phyloP scores from a whole-genome alignment of 2,797 vertebrate species.

The Columba guinea region DNA sequence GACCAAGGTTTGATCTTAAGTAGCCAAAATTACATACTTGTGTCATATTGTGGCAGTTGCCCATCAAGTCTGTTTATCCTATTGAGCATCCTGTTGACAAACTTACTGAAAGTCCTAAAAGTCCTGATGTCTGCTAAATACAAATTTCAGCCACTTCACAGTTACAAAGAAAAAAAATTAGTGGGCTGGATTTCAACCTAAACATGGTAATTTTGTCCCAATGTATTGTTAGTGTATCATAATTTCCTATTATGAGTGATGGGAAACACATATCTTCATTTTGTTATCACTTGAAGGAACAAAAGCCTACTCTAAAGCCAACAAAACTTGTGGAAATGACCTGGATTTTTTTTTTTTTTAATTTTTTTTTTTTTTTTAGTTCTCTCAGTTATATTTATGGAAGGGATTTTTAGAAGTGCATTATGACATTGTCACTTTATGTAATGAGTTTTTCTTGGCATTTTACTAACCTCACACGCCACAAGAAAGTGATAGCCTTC shows the following conservation, averaged over 20 bases:
- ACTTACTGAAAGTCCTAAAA: not conserved
- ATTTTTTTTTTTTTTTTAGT: not conserved
- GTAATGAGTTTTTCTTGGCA: not conserved
- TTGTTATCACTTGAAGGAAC: not conserved
- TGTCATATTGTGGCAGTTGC: not conserved
- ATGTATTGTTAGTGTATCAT: not conserved
- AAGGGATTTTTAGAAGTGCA: not conserved
- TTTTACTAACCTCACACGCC: not conserved
- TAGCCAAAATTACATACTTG: not conserved
- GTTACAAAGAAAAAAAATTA: not conserved
- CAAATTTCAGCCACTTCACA: not conserved
- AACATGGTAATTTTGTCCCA: not conserved
- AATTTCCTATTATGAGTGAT: not conserved
- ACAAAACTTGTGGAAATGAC: not conserved
- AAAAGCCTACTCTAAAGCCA: not conserved
- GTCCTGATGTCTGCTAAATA: not conserved
- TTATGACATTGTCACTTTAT: not conserved
- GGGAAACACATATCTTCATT: not conserved
- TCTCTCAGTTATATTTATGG: not conserved
- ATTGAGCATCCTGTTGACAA: not conserved
- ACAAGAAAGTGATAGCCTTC: not conserved
- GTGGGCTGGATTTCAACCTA: not conserved
- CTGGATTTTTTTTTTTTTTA: no score
- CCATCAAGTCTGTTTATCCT: not conserved
- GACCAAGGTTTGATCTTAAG: not conserved